A percentile compares a stretch with the other conserved stretches of the same genome.
phyloP scores from a whole-genome alignment of 2,113 vertebrate genomes.

The Heliornis fulica region DNA sequence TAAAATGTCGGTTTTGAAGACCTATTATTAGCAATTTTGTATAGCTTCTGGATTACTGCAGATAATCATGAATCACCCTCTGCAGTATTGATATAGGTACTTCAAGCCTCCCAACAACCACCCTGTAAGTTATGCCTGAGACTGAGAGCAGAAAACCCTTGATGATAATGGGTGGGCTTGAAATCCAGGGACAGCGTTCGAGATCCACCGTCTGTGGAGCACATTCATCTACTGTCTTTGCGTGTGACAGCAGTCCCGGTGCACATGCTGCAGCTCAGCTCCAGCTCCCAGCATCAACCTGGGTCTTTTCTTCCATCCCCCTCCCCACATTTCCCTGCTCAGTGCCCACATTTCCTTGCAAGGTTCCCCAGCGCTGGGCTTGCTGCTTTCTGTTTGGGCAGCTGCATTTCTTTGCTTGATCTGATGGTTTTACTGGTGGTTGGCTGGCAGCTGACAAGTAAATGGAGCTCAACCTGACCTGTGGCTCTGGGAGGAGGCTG shows the following conservation, averaged over 20 bases:
- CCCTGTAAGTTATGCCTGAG: background rate
- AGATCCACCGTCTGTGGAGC: background rate
- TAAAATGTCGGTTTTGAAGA: constrained; percentile 51
- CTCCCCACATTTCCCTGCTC: background rate
- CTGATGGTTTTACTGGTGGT: background rate
- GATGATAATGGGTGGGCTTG: background rate
- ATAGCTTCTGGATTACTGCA: constrained; percentile 60
- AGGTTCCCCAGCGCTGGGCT: background rate
- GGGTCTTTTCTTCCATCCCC: background rate
- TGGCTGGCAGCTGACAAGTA: background rate
- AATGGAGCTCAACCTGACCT: background rate
- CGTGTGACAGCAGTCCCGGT: background rate
- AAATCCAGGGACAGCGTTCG: background rate
- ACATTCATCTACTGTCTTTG: background rate
- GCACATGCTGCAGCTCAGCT: background rate
- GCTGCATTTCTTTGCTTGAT: background rate
- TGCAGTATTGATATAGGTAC: constrained; percentile 65
- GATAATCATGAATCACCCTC: constrained; percentile 67
- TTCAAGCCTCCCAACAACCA: constrained; percentile 15
- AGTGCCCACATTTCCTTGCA: background rate
- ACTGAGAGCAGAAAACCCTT: background rate
- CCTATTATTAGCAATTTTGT: constrained; percentile 66
- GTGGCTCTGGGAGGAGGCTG: background rate
- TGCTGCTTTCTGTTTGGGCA: background rate
- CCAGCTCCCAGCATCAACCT: background rate